Percentiles rank a stretch among this genome's conserved stretches.
phyloP scores from a whole-genome alignment of 2,113 vertebrate species.

The Drymodes brunneopygia region DNA sequence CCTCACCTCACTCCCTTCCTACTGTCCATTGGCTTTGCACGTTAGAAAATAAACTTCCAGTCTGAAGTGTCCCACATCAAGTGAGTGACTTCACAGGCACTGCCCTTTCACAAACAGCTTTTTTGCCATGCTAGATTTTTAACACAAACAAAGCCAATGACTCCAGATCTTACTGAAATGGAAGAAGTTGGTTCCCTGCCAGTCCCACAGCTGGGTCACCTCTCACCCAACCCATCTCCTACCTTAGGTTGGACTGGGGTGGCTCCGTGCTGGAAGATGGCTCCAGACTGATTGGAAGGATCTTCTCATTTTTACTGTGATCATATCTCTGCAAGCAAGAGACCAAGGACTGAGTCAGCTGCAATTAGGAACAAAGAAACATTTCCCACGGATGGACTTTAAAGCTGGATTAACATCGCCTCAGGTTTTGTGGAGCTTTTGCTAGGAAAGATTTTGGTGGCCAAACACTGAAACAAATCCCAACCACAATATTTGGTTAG shows the following conservation, averaged over 20 bases:
- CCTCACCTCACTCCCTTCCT: neutral
- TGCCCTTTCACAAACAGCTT: neutral
- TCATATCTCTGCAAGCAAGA: slow-evolving; percentile 85
- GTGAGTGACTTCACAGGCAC: neutral
- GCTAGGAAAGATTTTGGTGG: neutral
- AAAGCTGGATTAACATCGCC: neutral
- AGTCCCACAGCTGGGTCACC: neutral
- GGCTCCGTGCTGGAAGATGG: slow-evolving; percentile 88
- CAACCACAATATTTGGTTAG: neutral
- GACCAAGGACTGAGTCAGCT: neutral
- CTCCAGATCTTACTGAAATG: neutral
- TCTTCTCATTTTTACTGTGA: slow-evolving; percentile 91
- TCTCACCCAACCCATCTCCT: neutral
- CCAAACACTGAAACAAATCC: neutral
- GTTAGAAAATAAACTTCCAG: neutral
- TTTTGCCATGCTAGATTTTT: neutral
- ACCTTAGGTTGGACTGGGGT: slow-evolving; percentile 89
- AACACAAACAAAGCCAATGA: neutral
- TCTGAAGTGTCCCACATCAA: neutral
- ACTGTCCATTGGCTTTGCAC: neutral
- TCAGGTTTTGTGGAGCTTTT: neutral
- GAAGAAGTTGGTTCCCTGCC: neutral
- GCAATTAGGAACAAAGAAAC: neutral
- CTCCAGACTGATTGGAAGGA: slow-evolving; percentile 91
- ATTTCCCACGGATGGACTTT: neutral